phyloP scores from a whole-genome alignment of 2,113 vertebrate species.

The Ammodytes dubius region DNA sequence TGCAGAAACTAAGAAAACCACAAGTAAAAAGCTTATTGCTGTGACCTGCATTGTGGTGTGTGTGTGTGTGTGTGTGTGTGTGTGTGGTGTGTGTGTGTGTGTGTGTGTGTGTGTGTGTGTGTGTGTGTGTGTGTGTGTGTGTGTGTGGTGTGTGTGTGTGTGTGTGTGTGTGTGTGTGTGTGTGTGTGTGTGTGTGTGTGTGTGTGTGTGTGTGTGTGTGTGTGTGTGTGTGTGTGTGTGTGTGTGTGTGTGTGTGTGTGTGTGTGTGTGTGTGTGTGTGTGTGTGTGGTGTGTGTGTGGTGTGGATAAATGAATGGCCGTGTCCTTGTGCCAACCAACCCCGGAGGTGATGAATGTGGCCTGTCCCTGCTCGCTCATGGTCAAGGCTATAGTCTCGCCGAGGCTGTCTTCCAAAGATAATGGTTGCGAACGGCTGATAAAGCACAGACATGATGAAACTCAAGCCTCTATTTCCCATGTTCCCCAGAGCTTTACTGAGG shows the following conservation, averaged over 20 bases:
- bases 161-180: too few relatives aligned
- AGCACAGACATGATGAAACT: slow-evolving; percentile 52
- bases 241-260: neutral
- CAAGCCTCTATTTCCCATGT: slow-evolving; percentile 47
- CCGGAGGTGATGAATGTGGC: slow-evolving; percentile 64
- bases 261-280: slow-evolving; percentile 17
- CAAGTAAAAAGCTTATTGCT: neutral
- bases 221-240: neutral
- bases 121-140: slow-evolving; percentile 10
- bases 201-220: neutral
- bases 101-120: neutral
- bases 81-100: neutral
- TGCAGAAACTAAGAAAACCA: neutral
- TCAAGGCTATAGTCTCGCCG: slow-evolving; percentile 32
- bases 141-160: slow-evolving; percentile 23
- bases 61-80: too few relatives aligned
- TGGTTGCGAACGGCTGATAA: slow-evolving; percentile 61
- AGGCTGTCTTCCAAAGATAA: slow-evolving; percentile 61
- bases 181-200: too few relatives aligned
- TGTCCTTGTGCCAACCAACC: slow-evolving; percentile 31
- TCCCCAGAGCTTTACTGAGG: slow-evolving; percentile 45
- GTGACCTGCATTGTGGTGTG: neutral
- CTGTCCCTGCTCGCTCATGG: slow-evolving; percentile 46
- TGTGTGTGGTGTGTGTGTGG: slow-evolving; percentile 22
- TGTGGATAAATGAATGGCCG: slow-evolving; percentile 18